Percentiles rank a stretch among this genome's conserved stretches.
These are phyloP conservation scores for Penaeus japonicus DNA, from an alignment of 1,140 invertebrate genomes.

Conservation along the genomic window DNA sequence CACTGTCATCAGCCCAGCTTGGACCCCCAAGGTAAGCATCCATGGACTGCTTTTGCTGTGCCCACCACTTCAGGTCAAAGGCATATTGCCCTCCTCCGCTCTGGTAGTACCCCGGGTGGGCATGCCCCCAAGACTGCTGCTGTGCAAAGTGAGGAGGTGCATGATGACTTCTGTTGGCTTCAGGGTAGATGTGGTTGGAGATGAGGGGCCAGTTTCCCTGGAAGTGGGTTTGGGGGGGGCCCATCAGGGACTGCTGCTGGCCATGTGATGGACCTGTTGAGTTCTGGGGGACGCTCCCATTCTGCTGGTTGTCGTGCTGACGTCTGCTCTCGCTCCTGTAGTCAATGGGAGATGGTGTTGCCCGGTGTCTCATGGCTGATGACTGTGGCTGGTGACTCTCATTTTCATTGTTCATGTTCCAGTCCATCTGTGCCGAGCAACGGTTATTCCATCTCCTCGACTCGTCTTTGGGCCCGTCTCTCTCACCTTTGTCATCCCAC, in stretches of 20 bases:
- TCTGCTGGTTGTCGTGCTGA: slow-evolving; percentile 37
- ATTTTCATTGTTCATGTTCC: slow-evolving; percentile 33
- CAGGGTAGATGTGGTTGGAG: slow-evolving; percentile 14
- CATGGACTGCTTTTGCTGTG: slow-evolving; percentile 54
- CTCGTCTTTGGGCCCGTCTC: slow-evolving; percentile 34
- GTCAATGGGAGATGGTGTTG: slow-evolving; percentile 53
- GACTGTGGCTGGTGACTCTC: background rate
- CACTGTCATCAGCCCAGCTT: slow-evolving; percentile 27
- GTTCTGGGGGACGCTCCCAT: slow-evolving; percentile 16
- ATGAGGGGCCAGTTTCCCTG: slow-evolving; percentile 30
- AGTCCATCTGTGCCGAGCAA: slow-evolving; percentile 32
- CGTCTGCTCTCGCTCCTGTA: slow-evolving; percentile 54
- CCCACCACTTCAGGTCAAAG: slow-evolving; percentile 54
- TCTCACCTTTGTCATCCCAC: slow-evolving; percentile 46
- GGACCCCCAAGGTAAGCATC: slow-evolving; percentile 44
- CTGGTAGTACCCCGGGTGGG: slow-evolving; percentile 33
- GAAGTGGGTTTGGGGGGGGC: slow-evolving; percentile 39
- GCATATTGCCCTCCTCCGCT: slow-evolving; percentile 21
- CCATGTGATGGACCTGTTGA: slow-evolving; percentile 9
- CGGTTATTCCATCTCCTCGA: slow-evolving; percentile 39
- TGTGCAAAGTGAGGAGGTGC: slow-evolving; percentile 22
- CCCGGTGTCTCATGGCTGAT: slow-evolving; percentile 7
- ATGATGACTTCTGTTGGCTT: slow-evolving; percentile 31
- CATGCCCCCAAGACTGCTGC: slow-evolving; percentile 34
- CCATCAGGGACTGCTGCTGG: slow-evolving; percentile 37